Percentiles rank a stretch among this genome's conserved stretches.
phyloP scores from a whole-genome alignment of 2,888 invertebrate genomes.

The Teleogryllus oceanicus region DNA sequence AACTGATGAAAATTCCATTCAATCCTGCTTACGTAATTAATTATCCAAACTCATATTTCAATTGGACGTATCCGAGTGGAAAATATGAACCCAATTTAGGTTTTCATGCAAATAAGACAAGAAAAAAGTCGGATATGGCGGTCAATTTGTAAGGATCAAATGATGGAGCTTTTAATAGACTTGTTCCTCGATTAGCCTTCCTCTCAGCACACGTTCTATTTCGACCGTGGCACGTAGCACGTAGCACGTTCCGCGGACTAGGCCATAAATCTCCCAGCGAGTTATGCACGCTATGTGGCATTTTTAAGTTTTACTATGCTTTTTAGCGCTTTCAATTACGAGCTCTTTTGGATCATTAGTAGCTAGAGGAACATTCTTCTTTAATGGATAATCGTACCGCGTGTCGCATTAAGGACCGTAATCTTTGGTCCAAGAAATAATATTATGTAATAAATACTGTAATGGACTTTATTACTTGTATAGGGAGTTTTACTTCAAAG shows the following conservation, averaged over 20 bases:
- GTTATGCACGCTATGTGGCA: background rate
- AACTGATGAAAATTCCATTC: slow-evolving; percentile 11
- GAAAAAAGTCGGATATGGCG: slow-evolving; percentile 1
- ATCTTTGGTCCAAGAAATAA: background rate
- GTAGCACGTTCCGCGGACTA: background rate
- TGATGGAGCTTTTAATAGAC: slow-evolving; percentile 7
- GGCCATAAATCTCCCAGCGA: background rate
- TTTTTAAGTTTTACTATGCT: background rate
- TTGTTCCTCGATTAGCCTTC: background rate
- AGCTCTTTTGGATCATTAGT: background rate
- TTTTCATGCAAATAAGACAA: slow-evolving; percentile 4
- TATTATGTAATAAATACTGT: too few species aligned
- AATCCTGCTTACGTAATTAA: background rate
- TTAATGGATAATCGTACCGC: background rate
- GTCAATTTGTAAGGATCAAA: slow-evolving; percentile 9
- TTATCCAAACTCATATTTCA: slow-evolving; percentile 18
- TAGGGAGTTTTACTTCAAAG: too few species aligned
- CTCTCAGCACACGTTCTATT: background rate
- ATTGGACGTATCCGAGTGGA: background rate
- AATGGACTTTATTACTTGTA: too few species aligned
- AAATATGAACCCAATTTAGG: slow-evolving; percentile 11
- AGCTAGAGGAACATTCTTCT: background rate
- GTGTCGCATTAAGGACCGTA: background rate
- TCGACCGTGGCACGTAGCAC: background rate
- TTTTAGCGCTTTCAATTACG: background rate